Evolutionary conservation across 2,113 vertebrate genomes (phyloP).

Genomic region (Acrocephalus kingi): DNA sequence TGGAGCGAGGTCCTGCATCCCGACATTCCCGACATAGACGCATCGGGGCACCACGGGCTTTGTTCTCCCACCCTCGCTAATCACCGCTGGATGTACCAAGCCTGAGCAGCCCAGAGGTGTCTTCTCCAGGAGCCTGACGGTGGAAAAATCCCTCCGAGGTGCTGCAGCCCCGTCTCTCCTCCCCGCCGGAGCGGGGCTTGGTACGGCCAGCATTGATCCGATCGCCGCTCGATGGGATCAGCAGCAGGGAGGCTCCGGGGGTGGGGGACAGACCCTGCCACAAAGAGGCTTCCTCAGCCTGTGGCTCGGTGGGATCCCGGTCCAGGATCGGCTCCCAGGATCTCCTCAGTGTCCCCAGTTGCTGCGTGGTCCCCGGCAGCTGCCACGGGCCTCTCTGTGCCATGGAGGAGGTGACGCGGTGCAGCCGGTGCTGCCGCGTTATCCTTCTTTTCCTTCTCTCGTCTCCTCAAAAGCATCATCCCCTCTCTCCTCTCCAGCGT

Average conservation of each 20-base stretch:
- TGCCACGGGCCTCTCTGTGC: background rate
- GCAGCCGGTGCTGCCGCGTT: accelerated
- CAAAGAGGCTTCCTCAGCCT: background rate
- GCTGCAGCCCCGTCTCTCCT: background rate
- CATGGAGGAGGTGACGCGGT: accelerated
- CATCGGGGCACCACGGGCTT: background rate
- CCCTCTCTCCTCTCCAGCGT: background rate
- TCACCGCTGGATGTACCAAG: background rate
- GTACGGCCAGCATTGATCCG: background rate
- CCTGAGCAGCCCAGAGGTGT: background rate
- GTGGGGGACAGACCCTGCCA: background rate
- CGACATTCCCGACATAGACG: accelerated
- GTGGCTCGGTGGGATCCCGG: background rate
- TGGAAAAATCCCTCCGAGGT: background rate
- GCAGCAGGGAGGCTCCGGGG: background rate
- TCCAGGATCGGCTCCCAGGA: accelerated
- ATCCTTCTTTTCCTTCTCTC: background rate
- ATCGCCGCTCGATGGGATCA: slow-evolving; percentile 23
- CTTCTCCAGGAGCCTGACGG: background rate
- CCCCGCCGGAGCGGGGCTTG: background rate
- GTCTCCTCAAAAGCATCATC: background rate
- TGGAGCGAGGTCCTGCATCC: accelerated
- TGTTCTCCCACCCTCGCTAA: background rate
- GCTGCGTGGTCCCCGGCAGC: accelerated
- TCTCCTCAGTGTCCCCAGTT: accelerated